Conservation (phyloP, 2,113 vertebrate species). For the Corvus hawaiiensis region DNA sequence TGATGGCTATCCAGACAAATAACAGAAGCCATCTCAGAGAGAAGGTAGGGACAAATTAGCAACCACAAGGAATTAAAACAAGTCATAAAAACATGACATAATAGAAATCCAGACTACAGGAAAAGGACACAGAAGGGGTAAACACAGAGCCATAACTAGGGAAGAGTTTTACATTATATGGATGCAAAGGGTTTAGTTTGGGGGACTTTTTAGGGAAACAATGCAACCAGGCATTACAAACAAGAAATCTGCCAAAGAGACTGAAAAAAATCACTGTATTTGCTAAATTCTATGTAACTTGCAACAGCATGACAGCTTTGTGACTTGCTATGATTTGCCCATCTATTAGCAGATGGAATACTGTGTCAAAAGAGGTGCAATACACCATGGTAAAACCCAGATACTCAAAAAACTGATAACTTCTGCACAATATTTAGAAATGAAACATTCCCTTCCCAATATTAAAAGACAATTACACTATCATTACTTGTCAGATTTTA, state of each 20-base stretch:
- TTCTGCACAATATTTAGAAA: background rate
- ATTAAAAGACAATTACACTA: background rate
- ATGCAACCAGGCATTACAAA: background rate
- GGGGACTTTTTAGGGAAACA: background rate
- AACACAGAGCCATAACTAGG: background rate
- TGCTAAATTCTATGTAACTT: background rate
- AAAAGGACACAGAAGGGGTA: background rate
- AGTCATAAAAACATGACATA: background rate
- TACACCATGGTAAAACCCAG: background rate
- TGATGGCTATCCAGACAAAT: background rate
- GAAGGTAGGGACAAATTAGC: background rate
- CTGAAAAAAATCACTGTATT: background rate
- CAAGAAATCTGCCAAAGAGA: background rate
- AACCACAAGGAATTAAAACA: background rate
- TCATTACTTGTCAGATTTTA: background rate
- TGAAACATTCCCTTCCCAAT: background rate
- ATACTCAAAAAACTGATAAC: background rate
- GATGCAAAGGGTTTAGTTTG: background rate
- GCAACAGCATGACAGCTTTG: background rate
- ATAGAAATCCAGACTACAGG: background rate
- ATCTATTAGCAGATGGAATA: background rate
- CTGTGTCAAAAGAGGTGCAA: background rate
- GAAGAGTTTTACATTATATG: background rate
- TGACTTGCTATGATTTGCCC: background rate
- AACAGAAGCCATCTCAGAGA: background rate